Percentiles rank a stretch among this genome's conserved stretches.
Evolutionary conservation across 2,888 invertebrate species (phyloP).

Genomic region (Cheilosia impressa): DNA sequence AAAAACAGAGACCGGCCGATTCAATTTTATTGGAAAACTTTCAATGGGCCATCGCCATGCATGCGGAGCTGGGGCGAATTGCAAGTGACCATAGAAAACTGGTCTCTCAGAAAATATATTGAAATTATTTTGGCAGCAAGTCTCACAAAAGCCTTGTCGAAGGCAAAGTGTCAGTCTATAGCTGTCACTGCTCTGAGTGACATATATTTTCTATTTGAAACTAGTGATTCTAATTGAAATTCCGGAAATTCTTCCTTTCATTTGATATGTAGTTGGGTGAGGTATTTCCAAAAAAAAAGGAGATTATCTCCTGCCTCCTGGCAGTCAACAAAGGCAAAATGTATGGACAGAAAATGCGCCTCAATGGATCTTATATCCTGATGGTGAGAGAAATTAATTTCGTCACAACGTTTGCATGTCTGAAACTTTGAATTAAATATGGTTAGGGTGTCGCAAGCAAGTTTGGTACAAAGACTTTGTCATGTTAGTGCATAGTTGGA

Average conservation of each 20-base stretch:
- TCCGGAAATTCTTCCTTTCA: slow-evolving; percentile 68
- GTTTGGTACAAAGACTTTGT: too few relatives aligned
- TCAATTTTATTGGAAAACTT: slow-evolving; percentile 69
- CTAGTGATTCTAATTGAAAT: slow-evolving; percentile 73
- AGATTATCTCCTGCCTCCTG: not conserved
- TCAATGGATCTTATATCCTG: not conserved
- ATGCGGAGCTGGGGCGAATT: not conserved
- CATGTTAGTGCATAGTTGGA: too few relatives aligned
- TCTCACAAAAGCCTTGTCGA: slow-evolving; percentile 51
- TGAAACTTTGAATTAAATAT: slow-evolving; percentile 26
- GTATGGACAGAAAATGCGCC: not conserved
- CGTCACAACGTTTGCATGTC: slow-evolving; percentile 12
- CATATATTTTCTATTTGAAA: slow-evolving; percentile 64
- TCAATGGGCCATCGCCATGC: not conserved
- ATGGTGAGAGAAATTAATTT: slow-evolving; percentile 15
- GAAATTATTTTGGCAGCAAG: slow-evolving; percentile 69
- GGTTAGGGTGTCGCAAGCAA: not conserved
- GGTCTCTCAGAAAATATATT: slow-evolving; percentile 46
- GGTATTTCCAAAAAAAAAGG: not conserved
- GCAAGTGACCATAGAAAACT: slow-evolving; percentile 49
- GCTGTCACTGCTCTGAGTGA: slow-evolving; percentile 68
- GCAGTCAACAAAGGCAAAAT: not conserved
- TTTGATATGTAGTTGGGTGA: slow-evolving; percentile 30
- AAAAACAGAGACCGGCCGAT: slow-evolving; percentile 37
- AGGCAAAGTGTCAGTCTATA: slow-evolving; percentile 52